Percentiles rank a stretch among this genome's conserved stretches.
phyloP scores from a whole-genome alignment of 2,113 vertebrate genomes.

The Erpornis zantholeuca region DNA sequence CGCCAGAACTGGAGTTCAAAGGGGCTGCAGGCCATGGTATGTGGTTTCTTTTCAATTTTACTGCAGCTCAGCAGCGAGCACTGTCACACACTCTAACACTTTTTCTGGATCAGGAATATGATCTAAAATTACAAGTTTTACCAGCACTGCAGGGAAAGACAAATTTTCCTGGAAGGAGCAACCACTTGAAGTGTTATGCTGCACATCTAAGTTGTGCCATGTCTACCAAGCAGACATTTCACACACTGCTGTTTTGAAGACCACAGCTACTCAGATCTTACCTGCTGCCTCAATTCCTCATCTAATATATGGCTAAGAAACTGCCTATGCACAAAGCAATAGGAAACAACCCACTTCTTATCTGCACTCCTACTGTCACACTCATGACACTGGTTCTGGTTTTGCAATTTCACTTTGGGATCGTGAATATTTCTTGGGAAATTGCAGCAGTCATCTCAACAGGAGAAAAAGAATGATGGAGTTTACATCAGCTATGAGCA shows the following conservation, averaged over 20 bases:
- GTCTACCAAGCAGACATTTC: background rate
- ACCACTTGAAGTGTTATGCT: background rate
- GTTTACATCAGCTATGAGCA: background rate
- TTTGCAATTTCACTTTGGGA: background rate
- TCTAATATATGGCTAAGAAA: background rate
- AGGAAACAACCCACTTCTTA: background rate
- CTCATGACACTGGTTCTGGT: background rate
- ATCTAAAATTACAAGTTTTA: background rate
- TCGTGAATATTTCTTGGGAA: background rate
- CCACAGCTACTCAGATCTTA: background rate
- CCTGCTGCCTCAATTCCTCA: background rate
- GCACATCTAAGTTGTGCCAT: background rate
- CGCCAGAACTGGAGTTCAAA: background rate
- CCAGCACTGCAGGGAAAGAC: background rate
- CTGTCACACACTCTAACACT: background rate
- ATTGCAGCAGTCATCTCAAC: background rate
- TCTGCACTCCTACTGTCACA: background rate
- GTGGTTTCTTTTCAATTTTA: background rate
- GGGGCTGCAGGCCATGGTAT: fast-evolving
- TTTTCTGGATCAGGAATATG: background rate
- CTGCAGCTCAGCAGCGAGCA: fast-evolving
- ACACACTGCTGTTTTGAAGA: background rate
- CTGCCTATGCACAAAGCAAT: background rate
- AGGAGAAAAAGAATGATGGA: background rate
- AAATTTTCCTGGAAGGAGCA: background rate